Percentiles rank a stretch among this genome's conserved stretches.
phyloP scores from a whole-genome alignment of 2,888 invertebrate genomes.

The Lepidochitona cinerea region DNA sequence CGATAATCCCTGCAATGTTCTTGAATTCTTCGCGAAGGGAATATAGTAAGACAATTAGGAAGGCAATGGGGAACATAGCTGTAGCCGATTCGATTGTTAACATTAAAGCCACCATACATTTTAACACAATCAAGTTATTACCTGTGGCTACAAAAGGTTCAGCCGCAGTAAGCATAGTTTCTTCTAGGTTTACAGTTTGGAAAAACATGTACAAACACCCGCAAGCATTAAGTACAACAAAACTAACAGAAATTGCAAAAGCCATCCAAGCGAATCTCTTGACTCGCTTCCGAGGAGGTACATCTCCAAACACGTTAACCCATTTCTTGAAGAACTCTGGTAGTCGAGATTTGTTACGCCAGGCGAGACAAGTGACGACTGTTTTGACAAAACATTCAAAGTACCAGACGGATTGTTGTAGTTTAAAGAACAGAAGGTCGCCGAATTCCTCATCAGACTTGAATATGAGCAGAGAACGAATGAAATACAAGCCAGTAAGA shows the following conservation, averaged over 20 bases:
- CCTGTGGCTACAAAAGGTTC: neutral
- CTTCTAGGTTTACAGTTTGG: neutral
- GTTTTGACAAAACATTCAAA: constrained; percentile 34
- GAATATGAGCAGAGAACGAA: neutral
- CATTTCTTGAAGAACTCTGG: constrained; percentile 34
- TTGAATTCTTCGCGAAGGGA: neutral
- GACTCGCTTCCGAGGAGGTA: neutral
- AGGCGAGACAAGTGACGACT: constrained; percentile 24
- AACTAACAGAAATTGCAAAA: neutral
- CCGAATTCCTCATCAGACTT: constrained; percentile 14
- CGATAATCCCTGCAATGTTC: neutral
- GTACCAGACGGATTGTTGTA: constrained; percentile 42
- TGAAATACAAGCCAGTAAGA: neutral
- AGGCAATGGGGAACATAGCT: neutral
- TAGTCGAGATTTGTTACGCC: constrained; percentile 31
- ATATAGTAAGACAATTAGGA: neutral
- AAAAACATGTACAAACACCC: neutral
- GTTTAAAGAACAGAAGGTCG: constrained; percentile 41
- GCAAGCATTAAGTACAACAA: neutral
- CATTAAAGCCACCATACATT: neutral
- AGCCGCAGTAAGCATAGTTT: neutral
- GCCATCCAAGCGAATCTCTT: neutral
- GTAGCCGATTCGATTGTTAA: neutral
- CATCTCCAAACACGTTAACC: constrained; percentile 1
- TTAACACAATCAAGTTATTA: neutral